These are phyloP conservation scores for Vesta saturnalis DNA, from an alignment of 2,888 invertebrate species.

Conservation along the genomic window DNA sequence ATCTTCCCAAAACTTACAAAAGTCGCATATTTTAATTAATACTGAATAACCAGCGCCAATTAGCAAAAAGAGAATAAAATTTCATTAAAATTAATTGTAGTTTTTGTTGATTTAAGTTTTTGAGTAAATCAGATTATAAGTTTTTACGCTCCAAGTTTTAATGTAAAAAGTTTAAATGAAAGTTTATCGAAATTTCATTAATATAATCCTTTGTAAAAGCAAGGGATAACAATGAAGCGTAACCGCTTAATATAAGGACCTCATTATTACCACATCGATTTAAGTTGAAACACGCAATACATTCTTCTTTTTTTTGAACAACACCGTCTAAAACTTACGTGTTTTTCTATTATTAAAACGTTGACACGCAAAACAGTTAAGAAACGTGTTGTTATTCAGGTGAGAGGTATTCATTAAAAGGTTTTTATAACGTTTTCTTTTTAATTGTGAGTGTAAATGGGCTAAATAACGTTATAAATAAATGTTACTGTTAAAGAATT, in stretches of 20 bases:
- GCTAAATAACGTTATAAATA: background rate
- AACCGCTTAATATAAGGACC: constrained; percentile 29
- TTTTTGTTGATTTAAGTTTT: constrained; percentile 26
- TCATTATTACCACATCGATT: constrained; percentile 23
- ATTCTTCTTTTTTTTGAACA: constrained; percentile 8
- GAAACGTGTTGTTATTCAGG: background rate
- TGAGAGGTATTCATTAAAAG: background rate
- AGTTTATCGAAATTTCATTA: constrained; percentile 37
- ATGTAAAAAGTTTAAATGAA: constrained; percentile 36
- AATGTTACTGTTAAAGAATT: background rate
- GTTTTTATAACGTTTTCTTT: background rate
- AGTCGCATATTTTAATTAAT: no score
- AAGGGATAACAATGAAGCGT: constrained; percentile 35
- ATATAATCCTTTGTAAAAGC: constrained; percentile 38
- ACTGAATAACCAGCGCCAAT: background rate
- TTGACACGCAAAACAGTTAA: constrained; percentile 1
- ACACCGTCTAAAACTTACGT: constrained; percentile 8
- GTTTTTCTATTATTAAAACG: background rate
- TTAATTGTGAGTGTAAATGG: no score
- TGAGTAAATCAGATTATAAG: constrained; percentile 35
- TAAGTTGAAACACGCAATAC: constrained; percentile 21
- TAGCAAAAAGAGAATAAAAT: background rate
- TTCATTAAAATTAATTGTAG: constrained; percentile 28
- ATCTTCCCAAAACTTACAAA: no score
- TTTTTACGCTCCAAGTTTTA: constrained; percentile 36